Base-by-base conservation (phyloP, 2,888 invertebrate genomes). In the Bruchidius siliquastri region DNA sequence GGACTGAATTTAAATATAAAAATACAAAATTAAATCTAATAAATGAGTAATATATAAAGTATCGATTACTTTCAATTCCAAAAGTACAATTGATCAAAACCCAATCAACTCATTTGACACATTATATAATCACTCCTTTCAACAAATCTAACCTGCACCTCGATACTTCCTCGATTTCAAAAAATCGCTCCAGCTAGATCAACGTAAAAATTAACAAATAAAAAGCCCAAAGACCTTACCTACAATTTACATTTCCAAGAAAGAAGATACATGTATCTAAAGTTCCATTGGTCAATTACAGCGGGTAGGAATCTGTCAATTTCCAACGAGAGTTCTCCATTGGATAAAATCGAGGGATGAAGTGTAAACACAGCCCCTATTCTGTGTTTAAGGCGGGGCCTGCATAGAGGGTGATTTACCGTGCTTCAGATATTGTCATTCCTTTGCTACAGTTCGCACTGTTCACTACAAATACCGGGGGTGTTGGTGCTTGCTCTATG, bases 361-460 rank as follows among this genome's bases (percentile, higher is more conserved):
- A 84, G 81, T 83, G 82, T 83, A 83, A 83, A 83, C 83, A 82
- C 83, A 83, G 79, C 83, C 84, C 84, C 82, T 79, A 81, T 80
- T 80, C 82, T 79, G 79, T 80, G 81, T 82, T 81, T 76, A 79
- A 82, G 84, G 84, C 83, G 84, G 82, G 80, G 83, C 83, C 75
- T 81, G 75, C 71, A 79, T 81, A 81, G 49, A 49, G 81, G 83
- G 80, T 83, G 82, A 82, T 81, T 81, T 83, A 80, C 79, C 79
- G 78, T 79, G 77, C 78, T 80, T 78, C 79, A 79, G 80, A 80
- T 80, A 81, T 79, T 81, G 77, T 82, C 82, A 83, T 82, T 83
- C 80, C 79, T 79, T 79, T 73, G 75, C 79, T 78, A 77, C 78
- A 76, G 76, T 76, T 77, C 74, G 77, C 71, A 76, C 75, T 22